phyloP scores from a whole-genome alignment of 35 echinoderm and acorn worm species.

The Ophiothrix spiculata region DNA sequence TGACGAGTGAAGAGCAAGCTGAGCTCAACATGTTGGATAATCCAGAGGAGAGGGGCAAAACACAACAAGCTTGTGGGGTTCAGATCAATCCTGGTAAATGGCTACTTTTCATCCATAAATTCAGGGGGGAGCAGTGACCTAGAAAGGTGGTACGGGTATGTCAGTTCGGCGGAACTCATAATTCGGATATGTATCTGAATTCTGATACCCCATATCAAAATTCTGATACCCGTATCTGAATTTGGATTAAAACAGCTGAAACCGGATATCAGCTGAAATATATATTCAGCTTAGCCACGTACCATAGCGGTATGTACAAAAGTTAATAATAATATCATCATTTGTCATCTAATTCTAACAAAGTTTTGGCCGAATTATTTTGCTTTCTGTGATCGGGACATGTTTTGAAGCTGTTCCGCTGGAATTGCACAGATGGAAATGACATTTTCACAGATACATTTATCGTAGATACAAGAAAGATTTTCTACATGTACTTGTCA shows the following conservation, averaged over 20 bases:
- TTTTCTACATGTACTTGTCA: no score
- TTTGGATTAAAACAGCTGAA: neutral
- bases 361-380: no score
- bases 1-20: neutral
- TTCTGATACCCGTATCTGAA: neutral
- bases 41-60: neutral
- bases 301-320: no score
- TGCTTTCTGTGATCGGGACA: no score
- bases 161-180: neutral
- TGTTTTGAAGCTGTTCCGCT: no score
- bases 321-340: no score
- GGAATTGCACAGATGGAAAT: no score
- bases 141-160: neutral
- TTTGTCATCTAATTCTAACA: no score
- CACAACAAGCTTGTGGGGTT: neutral
- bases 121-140: neutral
- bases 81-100: neutral
- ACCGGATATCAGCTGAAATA: no score
- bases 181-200: neutral
- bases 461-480: no score
- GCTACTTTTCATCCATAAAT: neutral
- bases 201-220: neutral
- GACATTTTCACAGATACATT: no score
- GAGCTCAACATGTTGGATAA: neutral
- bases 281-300: no score